Percentiles rank a stretch among this genome's conserved stretches.
phyloP scores from a whole-genome alignment of 2,797 vertebrate genomes.

The Corythornis leucogaster region DNA sequence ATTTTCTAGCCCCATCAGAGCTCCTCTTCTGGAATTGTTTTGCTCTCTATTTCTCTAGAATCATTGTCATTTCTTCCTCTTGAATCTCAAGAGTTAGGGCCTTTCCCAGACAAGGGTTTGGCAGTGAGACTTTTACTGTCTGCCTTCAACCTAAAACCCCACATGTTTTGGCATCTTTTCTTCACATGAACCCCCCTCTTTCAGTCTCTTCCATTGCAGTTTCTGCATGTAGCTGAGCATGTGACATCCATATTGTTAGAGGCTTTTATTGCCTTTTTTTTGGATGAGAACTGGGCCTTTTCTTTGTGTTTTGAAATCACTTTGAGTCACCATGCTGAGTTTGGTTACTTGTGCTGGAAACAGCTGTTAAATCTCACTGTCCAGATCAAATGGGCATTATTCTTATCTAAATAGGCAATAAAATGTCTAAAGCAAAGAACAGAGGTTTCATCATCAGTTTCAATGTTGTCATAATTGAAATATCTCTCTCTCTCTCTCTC shows the following conservation, averaged over 20 bases:
- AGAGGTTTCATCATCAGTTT: neutral
- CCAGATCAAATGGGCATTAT: neutral
- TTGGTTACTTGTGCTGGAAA: neutral
- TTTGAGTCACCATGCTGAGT: neutral
- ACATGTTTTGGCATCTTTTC: neutral
- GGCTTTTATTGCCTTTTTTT: neutral
- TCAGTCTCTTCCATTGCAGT: neutral
- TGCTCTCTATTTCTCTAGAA: neutral
- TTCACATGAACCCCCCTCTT: neutral
- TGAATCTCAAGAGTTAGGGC: neutral
- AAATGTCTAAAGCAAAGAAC: neutral
- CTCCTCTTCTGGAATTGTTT: neutral
- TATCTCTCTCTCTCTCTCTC: neutral
- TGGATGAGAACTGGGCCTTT: neutral
- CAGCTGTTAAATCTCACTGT: neutral
- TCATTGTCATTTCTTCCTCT: neutral
- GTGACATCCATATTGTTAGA: neutral
- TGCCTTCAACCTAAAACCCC: neutral
- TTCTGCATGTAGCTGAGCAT: neutral
- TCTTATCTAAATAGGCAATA: neutral
- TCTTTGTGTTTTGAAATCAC: neutral
- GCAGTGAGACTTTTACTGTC: neutral
- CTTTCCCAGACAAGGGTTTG: rapidly evolving
- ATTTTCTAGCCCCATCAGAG: neutral
- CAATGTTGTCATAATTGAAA: neutral